Base-by-base conservation (phyloP, 2,113 vertebrate genomes). In the Ascaphus truei region DNA sequence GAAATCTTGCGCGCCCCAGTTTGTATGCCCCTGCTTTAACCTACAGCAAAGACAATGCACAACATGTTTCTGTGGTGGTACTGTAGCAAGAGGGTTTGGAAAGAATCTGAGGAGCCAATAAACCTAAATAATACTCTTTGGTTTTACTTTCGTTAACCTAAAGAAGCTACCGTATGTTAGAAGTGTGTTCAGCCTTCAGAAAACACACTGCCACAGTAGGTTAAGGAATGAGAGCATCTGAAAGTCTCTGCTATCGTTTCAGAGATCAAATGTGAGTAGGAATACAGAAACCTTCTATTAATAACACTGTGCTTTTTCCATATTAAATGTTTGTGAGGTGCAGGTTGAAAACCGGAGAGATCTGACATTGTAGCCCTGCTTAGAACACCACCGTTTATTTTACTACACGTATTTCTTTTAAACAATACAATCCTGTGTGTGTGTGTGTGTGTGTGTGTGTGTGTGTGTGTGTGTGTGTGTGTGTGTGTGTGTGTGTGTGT, bases 301-400 rank as follows among this genome's bases (percentile, higher is more conserved):
- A 69, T 69, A 69, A 69, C 33, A 29, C 55, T 4, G 43, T 3
- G 16, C 41, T 56, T 48, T 69, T 69, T 69, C 66, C 66, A 69
- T 69, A 69, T 69, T 51, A 69, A 69, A 69, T 60, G 45, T 60
- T 60, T 69, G 66, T n/a, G 43, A 69, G 66, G 66, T 69, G 66
- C 66, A 9, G 23, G 37, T 43, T 60, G 66, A 69, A 59, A 29
- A 37, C 30, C n/a, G 20, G 31, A 26, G 41, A 52, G 33, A 16
- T 69, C 60, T 60, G 57, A 69, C 33, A 41, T 30, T n/a, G 15
- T 26, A 7, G 23, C 59, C 56, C 43, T 30, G 41, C 45, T 39
- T 26, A 45, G 53, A 60, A 48, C 45, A 20, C 43, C 30, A 61
- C 33, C 15, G 31, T 60, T 50, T 68, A 50, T 36, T 51, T 69